These are phyloP conservation scores for Muschampia plurimacula DNA, from an alignment of 2,888 invertebrate species.

Conservation along the genomic window DNA sequence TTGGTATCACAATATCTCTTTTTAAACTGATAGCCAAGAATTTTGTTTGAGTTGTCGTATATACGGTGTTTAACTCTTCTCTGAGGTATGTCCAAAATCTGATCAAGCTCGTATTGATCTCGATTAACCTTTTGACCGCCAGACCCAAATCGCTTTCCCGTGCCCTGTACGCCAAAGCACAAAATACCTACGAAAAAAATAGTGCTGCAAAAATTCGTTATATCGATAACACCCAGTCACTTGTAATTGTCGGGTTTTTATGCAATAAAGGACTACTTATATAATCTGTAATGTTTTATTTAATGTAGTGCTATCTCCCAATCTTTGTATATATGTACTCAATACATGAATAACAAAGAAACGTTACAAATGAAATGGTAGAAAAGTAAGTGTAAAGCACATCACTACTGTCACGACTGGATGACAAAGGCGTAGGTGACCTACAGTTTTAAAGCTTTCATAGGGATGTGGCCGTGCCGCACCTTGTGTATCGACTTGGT, in stretches of 20 bases:
- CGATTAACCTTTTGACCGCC: slow-evolving; percentile 19
- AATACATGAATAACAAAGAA: slow-evolving; percentile 6
- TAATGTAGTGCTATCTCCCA: slow-evolving; percentile 18
- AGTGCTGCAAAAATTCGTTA: slow-evolving; percentile 15
- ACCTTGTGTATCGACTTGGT: slow-evolving; percentile 20
- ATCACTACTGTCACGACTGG: slow-evolving; percentile 22
- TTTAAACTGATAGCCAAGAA: too few relatives aligned
- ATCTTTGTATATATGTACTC: slow-evolving; percentile 19
- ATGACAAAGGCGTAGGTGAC: slow-evolving; percentile 25
- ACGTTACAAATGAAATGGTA: slow-evolving; percentile 15
- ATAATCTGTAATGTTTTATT: slow-evolving; percentile 22
- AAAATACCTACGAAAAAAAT: slow-evolving; percentile 25
- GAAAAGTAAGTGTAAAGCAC: slow-evolving; percentile 19
- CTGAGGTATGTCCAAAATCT: too few relatives aligned
- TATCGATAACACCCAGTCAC: slow-evolving; percentile 10
- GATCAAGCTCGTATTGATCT: too few relatives aligned
- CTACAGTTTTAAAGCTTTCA: slow-evolving; percentile 22
- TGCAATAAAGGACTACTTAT: slow-evolving; percentile 24
- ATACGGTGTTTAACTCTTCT: too few relatives aligned
- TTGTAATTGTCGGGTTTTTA: slow-evolving; percentile 20
- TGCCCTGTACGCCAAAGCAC: slow-evolving; percentile 16
- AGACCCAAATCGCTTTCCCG: slow-evolving; percentile 14
- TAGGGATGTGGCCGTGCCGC: slow-evolving; percentile 22
- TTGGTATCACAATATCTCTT: too few relatives aligned
- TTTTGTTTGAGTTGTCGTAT: too few relatives aligned